Conservation (phyloP, 2,888 invertebrate genomes). For the Epistrophella euchroma region DNA sequence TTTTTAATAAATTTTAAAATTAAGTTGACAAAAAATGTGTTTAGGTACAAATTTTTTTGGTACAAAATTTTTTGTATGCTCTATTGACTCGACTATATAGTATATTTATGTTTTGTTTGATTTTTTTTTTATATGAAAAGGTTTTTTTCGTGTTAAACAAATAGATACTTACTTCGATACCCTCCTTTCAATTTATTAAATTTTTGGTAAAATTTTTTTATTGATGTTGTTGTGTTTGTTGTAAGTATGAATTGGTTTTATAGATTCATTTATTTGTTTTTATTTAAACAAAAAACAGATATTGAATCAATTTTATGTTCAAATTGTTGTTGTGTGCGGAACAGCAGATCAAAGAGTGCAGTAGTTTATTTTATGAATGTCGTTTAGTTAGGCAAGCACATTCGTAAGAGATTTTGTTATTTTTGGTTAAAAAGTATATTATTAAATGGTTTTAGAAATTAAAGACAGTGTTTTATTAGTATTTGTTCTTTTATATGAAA, state of each 20-base stretch:
- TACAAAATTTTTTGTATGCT: too few species aligned
- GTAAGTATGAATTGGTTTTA: neutral
- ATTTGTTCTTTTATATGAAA: neutral
- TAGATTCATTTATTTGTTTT: neutral
- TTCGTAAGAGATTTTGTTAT: neutral
- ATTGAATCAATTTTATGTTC: neutral
- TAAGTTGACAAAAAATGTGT: too few species aligned
- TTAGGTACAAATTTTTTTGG: too few species aligned
- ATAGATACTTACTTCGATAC: conserved; percentile 5
- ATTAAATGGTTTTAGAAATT: neutral
- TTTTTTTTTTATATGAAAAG: neutral
- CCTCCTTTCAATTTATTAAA: neutral
- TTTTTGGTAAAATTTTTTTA: neutral
- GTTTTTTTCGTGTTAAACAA: neutral
- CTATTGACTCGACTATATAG: too few species aligned
- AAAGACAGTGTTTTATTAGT: neutral
- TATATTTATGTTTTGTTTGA: neutral
- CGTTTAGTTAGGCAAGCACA: neutral
- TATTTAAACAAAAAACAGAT: neutral
- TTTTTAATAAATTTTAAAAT: too few species aligned
- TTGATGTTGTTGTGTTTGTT: conserved; percentile 4
- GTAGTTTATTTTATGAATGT: neutral
- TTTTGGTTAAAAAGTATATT: neutral
- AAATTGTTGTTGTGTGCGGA: neutral
- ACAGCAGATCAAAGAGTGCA: neutral